Percentiles rank a stretch among this genome's conserved stretches.
These are phyloP conservation scores for Salarias fasciatus DNA, from an alignment of 2,797 vertebrate genomes.

Conservation along the genomic window DNA sequence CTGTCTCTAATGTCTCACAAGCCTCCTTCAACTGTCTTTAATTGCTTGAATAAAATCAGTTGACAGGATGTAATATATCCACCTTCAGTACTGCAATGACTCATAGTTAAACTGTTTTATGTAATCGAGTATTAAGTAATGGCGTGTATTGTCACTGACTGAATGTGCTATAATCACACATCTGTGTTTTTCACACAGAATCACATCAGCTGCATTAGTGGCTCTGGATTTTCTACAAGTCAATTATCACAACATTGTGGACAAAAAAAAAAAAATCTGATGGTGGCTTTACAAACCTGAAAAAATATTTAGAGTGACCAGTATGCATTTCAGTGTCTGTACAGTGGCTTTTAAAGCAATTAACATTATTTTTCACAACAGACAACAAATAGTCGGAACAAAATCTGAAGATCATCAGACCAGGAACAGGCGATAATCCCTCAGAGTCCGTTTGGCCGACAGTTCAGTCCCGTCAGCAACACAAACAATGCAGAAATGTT, in stretches of 20 bases:
- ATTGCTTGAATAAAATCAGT: background rate
- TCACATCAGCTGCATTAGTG: constrained; percentile 28
- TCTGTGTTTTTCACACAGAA: constrained; percentile 35
- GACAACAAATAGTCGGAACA: no score
- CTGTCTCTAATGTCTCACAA: no score
- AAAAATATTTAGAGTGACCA: background rate
- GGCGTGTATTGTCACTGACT: constrained; percentile 20
- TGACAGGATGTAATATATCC: background rate
- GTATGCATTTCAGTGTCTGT: background rate
- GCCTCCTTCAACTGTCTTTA: background rate
- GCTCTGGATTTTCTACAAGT: constrained; percentile 21
- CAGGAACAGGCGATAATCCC: no score
- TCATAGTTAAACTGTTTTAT: constrained; percentile 25
- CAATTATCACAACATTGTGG: constrained; percentile 22
- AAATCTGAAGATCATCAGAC: no score
- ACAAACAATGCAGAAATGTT: no score
- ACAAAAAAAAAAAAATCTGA: constrained; percentile 7
- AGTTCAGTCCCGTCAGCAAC: no score
- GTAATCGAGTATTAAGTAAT: constrained; percentile 38
- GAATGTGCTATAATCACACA: constrained; percentile 11
- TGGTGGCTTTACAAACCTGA: background rate
- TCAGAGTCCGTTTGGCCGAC: no score
- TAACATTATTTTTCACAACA: background rate
- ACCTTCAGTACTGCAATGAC: constrained; percentile 11
- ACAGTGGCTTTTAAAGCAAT: background rate